phyloP scores from a whole-genome alignment of 1,140 invertebrate genomes.

The Zeugodacus cucurbitae region DNA sequence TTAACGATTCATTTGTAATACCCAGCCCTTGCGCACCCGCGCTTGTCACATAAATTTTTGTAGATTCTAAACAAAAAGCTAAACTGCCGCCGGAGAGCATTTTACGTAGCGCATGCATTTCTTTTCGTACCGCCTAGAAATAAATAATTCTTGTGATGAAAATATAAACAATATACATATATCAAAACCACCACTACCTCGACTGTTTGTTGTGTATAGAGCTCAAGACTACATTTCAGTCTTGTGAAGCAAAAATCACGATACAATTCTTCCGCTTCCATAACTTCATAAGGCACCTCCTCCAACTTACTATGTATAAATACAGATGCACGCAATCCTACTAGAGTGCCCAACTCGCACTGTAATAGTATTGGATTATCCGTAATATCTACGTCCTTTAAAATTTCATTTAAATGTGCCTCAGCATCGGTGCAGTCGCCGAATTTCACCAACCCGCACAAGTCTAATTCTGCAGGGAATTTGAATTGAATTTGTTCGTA shows the following conservation, averaged over 20 bases:
- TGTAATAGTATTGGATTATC: conserved; percentile 79
- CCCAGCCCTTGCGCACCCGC: conserved; percentile 48
- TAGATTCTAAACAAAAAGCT: conserved; percentile 57
- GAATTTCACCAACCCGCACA: conserved; percentile 77
- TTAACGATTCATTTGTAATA: conserved; percentile 53
- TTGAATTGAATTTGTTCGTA: conserved; percentile 72
- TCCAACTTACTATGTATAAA: conserved; percentile 78
- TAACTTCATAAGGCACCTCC: conserved; percentile 71
- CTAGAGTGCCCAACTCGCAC: conserved; percentile 69
- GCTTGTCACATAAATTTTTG: conserved; percentile 57
- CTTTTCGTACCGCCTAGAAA: conserved; percentile 67
- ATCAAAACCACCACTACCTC: conserved; percentile 44
- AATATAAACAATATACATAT: background rate
- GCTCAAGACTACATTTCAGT: conserved; percentile 69
- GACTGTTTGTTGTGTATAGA: conserved; percentile 69
- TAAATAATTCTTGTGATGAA: background rate
- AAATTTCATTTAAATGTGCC: conserved; percentile 71
- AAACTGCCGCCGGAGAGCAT: conserved; percentile 66
- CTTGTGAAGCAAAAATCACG: conserved; percentile 76
- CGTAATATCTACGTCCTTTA: conserved; percentile 79
- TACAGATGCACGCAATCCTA: conserved; percentile 73
- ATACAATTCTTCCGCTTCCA: conserved; percentile 72
- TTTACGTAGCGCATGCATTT: conserved; percentile 70
- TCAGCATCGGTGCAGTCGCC: conserved; percentile 69
- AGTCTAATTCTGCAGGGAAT: conserved; percentile 79